Evolutionary conservation across 2,888 invertebrate genomes (phyloP).

Genomic region (Eudemis profundana): DNA sequence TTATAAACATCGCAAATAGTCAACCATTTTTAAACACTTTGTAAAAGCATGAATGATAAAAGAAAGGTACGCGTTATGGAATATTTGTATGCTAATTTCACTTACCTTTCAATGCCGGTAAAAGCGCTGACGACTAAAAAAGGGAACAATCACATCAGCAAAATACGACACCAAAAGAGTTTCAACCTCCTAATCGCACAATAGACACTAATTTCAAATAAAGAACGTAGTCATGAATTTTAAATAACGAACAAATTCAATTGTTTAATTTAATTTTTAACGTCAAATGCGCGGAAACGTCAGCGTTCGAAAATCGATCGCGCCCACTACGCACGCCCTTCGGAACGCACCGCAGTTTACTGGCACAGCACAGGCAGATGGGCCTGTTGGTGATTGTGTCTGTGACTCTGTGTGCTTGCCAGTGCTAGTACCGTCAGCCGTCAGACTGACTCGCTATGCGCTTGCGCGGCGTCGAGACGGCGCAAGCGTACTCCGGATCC

Average conservation of each 20-base stretch:
- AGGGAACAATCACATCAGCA: constrained; percentile 26
- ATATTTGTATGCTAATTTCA: constrained; percentile 15
- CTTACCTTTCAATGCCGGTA: constrained; percentile 36
- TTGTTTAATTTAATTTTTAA: background rate
- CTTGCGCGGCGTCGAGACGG: constrained; percentile 56
- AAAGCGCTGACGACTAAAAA: constrained; percentile 26
- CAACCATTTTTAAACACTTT: background rate
- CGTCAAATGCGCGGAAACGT: background rate
- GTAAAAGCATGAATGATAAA: background rate
- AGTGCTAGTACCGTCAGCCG: constrained; percentile 53
- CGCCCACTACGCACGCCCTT: constrained; percentile 59
- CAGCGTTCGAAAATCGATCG: constrained; percentile 25
- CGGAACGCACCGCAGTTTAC: constrained; percentile 71
- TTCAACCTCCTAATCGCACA: constrained; percentile 32
- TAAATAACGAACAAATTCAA: background rate
- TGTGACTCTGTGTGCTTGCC: constrained; percentile 48
- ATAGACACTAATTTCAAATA: constrained; percentile 12
- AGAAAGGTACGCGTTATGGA: background rate
- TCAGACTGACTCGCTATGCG: constrained; percentile 48
- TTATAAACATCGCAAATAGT: background rate
- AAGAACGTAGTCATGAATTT: constrained; percentile 4
- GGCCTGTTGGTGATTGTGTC: constrained; percentile 51
- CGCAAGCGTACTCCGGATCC: constrained; percentile 58
- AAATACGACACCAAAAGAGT: constrained; percentile 13
- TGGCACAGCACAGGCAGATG: constrained; percentile 54